Conservation (phyloP, 2,113 vertebrate genomes). For the Malurus alboscapulatus region DNA sequence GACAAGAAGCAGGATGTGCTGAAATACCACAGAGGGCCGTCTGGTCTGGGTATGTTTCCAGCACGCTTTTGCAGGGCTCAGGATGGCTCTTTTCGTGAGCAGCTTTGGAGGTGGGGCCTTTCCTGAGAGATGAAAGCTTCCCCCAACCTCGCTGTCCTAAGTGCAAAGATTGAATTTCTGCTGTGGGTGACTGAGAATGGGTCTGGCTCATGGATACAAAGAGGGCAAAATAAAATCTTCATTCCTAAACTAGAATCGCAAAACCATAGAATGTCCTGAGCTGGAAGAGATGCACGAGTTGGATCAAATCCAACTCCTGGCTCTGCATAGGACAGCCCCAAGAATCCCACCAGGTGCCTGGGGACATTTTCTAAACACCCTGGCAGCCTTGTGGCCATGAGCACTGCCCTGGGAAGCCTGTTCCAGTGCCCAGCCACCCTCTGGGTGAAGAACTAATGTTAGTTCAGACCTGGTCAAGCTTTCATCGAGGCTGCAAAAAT, state of each 20-base stretch:
- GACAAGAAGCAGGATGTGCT: slow-evolving; percentile 49
- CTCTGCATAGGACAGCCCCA: not conserved
- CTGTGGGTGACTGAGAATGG: not conserved
- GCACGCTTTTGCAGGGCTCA: not conserved
- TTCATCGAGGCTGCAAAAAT: not conserved
- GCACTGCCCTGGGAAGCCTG: not conserved
- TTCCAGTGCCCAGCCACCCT: not conserved
- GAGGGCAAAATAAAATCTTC: not conserved
- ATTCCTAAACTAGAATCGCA: not conserved
- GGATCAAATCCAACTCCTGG: not conserved
- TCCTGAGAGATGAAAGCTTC: not conserved
- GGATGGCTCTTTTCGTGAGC: accelerated
- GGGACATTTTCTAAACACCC: not conserved
- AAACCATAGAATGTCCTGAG: not conserved
- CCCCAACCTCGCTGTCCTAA: accelerated
- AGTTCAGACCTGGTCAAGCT: not conserved
- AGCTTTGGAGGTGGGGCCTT: not conserved
- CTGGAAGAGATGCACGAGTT: not conserved
- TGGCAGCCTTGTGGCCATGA: not conserved
- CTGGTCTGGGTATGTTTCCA: slow-evolving; percentile 10
- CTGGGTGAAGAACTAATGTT: not conserved
- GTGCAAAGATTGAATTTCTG: not conserved
- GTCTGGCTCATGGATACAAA: not conserved
- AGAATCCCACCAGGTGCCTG: not conserved
- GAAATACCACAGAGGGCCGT: not conserved